Percentiles rank a stretch among this genome's conserved stretches.
These are phyloP conservation scores for Tupiocoris notatus DNA, from an alignment of 2,888 invertebrate species.

Conservation along the genomic window DNA sequence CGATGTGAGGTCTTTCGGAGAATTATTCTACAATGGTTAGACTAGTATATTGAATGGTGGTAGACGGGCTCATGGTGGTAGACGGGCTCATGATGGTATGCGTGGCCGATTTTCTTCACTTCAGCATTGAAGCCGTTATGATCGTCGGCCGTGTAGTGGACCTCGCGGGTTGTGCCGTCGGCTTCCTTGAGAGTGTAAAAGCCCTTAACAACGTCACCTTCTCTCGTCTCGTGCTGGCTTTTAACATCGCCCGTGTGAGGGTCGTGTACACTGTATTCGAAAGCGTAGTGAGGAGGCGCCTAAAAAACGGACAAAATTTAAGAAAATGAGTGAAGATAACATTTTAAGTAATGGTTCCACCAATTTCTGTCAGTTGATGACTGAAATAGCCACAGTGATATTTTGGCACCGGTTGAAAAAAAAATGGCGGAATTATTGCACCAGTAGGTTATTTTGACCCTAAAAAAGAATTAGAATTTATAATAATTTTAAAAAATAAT, in stretches of 20 bases:
- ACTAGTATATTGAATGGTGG: slow-evolving; percentile 8
- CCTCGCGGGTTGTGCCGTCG: slow-evolving; percentile 50
- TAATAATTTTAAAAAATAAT: too few species aligned
- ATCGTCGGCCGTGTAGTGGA: slow-evolving; percentile 51
- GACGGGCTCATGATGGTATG: slow-evolving; percentile 40
- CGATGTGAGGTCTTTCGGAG: background rate
- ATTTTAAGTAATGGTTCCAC: too few species aligned
- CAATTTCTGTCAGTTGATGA: too few species aligned
- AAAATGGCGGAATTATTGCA: too few species aligned
- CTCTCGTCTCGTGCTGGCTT: slow-evolving; percentile 56
- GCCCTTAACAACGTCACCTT: slow-evolving; percentile 56
- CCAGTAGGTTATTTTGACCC: too few species aligned
- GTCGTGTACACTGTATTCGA: slow-evolving; percentile 56
- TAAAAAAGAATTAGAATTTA: too few species aligned
- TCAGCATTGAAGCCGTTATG: slow-evolving; percentile 51
- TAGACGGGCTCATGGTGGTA: slow-evolving; percentile 23
- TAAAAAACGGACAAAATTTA: slow-evolving; percentile 42
- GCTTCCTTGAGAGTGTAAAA: slow-evolving; percentile 54
- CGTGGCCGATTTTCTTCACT: slow-evolving; percentile 49
- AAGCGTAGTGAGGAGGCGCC: slow-evolving; percentile 56
- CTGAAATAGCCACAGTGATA: too few species aligned
- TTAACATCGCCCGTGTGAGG: slow-evolving; percentile 56
- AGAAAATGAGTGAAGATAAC: background rate
- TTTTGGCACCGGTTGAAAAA: too few species aligned
- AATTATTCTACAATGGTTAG: background rate